A percentile compares a stretch with the other conserved stretches of the same genome.
Conservation (phyloP, 2,888 invertebrate species). For the Metellina segmentata region DNA sequence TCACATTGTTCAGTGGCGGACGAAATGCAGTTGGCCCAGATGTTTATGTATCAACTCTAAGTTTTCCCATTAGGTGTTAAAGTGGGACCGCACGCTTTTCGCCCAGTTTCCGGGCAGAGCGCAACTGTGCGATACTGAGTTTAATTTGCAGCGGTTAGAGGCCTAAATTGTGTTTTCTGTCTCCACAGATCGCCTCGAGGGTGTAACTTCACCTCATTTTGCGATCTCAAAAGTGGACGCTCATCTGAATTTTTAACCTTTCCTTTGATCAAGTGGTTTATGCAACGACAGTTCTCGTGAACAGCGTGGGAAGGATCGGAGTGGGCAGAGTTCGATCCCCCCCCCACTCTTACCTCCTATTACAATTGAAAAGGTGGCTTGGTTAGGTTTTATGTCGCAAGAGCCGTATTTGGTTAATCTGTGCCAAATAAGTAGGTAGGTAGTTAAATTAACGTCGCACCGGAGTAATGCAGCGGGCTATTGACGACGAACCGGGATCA, state of each 20-base stretch:
- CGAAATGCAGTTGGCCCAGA: slow-evolving; percentile 10
- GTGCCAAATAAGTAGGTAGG: too few species aligned
- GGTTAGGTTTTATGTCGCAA: too few species aligned
- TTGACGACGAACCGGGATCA: too few species aligned
- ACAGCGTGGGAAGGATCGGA: slow-evolving; percentile 7
- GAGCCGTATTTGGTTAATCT: too few species aligned
- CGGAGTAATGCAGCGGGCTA: too few species aligned
- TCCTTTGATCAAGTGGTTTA: too few species aligned
- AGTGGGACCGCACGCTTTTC: slow-evolving; percentile 17
- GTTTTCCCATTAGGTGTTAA: slow-evolving; percentile 28
- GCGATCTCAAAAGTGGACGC: too few species aligned
- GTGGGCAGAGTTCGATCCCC: not conserved
- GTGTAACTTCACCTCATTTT: slow-evolving; percentile 6
- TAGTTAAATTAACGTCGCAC: too few species aligned
- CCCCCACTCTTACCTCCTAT: not conserved
- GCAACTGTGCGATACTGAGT: not conserved
- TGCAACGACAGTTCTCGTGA: too few species aligned
- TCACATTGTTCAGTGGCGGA: not conserved
- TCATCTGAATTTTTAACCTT: too few species aligned
- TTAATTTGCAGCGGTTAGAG: slow-evolving; percentile 23
- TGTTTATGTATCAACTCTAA: not conserved
- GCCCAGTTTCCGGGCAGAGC: not conserved
- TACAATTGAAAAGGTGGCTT: not conserved
- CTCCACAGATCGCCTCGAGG: not conserved
- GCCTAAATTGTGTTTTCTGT: slow-evolving; percentile 2